Percentiles rank a stretch among this genome's conserved stretches.
Evolutionary conservation across 2,888 invertebrate species (phyloP).

Genomic region (Parelbella ahira): DNA sequence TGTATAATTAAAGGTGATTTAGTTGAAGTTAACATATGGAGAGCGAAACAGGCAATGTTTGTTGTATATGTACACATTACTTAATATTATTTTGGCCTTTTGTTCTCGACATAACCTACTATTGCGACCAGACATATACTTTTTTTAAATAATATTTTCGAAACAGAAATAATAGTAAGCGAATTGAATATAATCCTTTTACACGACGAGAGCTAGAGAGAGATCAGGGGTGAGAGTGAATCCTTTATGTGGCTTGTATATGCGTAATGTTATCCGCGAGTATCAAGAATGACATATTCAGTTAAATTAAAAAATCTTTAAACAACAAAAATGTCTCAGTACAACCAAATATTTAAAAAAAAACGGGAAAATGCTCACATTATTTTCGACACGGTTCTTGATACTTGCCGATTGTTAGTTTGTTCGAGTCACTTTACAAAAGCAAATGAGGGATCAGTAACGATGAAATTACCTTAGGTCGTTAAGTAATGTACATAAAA

Average conservation of each 20-base stretch:
- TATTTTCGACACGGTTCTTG: too few species aligned
- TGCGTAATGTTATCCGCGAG: constrained; percentile 17
- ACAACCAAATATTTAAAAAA: too few species aligned
- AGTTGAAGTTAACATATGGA: constrained; percentile 27
- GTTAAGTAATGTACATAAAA: constrained; percentile 63
- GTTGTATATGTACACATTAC: constrained; percentile 27
- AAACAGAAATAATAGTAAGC: too few species aligned
- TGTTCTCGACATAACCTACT: neutral
- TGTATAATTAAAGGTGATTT: constrained; percentile 32
- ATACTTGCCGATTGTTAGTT: too few species aligned
- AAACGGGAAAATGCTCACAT: too few species aligned
- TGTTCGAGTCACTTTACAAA: constrained; percentile 29
- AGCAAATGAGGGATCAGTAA: constrained; percentile 69
- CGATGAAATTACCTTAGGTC: constrained; percentile 46
- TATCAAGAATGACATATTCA: too few species aligned
- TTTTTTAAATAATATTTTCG: neutral
- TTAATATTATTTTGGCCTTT: neutral
- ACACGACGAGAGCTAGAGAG: constrained; percentile 7
- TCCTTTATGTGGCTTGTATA: constrained; percentile 23
- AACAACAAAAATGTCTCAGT: too few species aligned
- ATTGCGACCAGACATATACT: constrained; percentile 1
- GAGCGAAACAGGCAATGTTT: constrained; percentile 28
- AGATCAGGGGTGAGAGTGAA: constrained; percentile 12
- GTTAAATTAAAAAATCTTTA: too few species aligned
- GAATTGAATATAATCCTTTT: constrained; percentile 16